Evolutionary conservation across 2,888 invertebrate genomes (phyloP).

Genomic region (Villa cingulata): DNA sequence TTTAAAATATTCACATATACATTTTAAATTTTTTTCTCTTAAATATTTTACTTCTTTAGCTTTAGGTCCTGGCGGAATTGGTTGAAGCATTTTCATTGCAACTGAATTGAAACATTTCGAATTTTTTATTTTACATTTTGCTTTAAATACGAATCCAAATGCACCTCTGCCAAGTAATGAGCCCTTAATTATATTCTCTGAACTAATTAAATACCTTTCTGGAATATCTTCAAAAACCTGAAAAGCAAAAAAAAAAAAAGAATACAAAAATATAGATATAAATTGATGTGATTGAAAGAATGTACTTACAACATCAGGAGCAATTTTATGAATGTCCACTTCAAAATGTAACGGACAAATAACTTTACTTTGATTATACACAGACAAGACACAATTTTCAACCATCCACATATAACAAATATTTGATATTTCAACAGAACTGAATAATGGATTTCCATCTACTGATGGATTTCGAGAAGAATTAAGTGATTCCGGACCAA

Average conservation of each 20-base stretch:
- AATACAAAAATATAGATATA: background rate
- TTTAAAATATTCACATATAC: background rate
- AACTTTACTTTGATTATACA: conserved; percentile 57
- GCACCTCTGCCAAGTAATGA: conserved; percentile 85
- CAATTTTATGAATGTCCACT: conserved; percentile 61
- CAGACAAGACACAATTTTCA: conserved; percentile 87
- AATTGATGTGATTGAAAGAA: background rate
- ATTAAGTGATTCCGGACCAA: conserved; percentile 65
- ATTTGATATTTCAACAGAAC: conserved; percentile 30
- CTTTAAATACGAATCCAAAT: conserved; percentile 92
- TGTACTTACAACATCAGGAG: conserved; percentile 71
- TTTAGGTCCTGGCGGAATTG: conserved; percentile 62
- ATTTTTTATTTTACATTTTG: conserved; percentile 49
- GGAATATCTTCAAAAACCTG: conserved; percentile 79
- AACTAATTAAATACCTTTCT: conserved; percentile 62
- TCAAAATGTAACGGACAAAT: conserved; percentile 71
- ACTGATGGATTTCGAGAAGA: conserved; percentile 74
- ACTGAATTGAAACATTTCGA: conserved; percentile 50
- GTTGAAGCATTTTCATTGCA: conserved; percentile 92
- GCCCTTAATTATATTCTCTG: conserved; percentile 65
- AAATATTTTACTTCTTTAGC: conserved; percentile 29
- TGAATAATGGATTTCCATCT: conserved; percentile 53
- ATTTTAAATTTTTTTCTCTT: background rate
- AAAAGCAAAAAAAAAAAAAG: conserved; percentile 7
- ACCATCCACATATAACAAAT: conserved; percentile 74